Conservation (phyloP, 2,888 invertebrate species). For the Platerodrilus igneus region DNA sequence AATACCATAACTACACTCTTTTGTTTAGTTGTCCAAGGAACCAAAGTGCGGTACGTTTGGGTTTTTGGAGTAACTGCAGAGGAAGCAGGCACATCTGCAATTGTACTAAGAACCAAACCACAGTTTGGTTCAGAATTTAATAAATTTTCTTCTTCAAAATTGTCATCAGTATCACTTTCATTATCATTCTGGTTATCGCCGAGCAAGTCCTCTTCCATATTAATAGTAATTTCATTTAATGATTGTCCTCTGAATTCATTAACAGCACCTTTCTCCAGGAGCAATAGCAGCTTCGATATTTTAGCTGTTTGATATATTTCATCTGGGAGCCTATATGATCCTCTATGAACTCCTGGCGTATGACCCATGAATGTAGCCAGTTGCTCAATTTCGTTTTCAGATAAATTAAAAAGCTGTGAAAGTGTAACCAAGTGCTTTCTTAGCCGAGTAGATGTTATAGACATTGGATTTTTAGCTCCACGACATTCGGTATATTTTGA, state of each 20-base stretch:
- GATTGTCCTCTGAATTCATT: constrained; percentile 20
- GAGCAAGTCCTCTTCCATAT: constrained; percentile 9
- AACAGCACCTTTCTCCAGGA: constrained; percentile 16
- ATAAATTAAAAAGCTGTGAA: constrained; percentile 27
- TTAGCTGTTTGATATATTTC: constrained; percentile 25
- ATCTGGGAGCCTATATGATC: constrained; percentile 23
- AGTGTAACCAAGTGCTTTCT: constrained; percentile 30
- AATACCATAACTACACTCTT: constrained; percentile 5
- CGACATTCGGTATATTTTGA: constrained; percentile 26
- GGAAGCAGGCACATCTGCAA: no score
- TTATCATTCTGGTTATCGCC: no score
- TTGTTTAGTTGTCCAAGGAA: constrained; percentile 14
- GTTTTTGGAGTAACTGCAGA: neutral
- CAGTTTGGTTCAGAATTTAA: no score
- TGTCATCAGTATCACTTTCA: neutral
- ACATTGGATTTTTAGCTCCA: constrained; percentile 23
- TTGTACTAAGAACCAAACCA: no score
- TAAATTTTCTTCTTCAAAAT: neutral
- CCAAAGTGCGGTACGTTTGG: constrained; percentile 6
- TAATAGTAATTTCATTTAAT: constrained; percentile 14
- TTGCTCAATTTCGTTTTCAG: constrained; percentile 28
- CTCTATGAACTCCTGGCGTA: constrained; percentile 23
- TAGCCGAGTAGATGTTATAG: constrained; percentile 25
- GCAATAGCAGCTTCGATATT: constrained; percentile 21
- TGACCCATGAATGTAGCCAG: constrained; percentile 29